Base-by-base conservation (phyloP, 2,797 vertebrate genomes). In the Alfaro cultratus region DNA sequence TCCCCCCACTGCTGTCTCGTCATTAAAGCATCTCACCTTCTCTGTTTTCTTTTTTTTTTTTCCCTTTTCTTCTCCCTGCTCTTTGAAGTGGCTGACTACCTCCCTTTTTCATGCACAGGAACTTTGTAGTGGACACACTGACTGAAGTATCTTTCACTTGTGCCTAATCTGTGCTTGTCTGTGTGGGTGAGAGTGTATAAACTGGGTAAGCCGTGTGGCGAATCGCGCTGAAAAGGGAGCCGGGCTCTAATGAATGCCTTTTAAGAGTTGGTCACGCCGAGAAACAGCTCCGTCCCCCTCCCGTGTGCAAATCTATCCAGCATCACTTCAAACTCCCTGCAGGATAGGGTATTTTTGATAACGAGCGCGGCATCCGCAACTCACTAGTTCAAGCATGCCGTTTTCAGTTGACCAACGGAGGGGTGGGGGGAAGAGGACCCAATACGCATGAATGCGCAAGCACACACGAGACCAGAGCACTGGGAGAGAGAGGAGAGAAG, bases 181-280 rank as follows among this genome's bases (percentile, higher is more conserved):
- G 39, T 83, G 39, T 83, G 88, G 81, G 86, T 85, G 90, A 81
- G 87, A 83, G 75, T 71, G 68, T 51, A 82, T 89, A 89, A 93
- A 80, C 86, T 75, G 73, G 80, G 53, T 95, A 95, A 97, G 95
- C 95, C 87, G 94, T 96, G 97, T 97, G 96, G 96, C 95, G 95
- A 98, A 98, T 97, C 93, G 95, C 85, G 91, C 87, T 96, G 96
- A 97, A 97, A 71, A 96, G 93, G 68, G 94, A 96, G 95, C 95
- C 93, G 95, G 86, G 89, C 95, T 96, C 94, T 97, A 97, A 98
- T 97, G 96, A 97, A 98, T 97, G 96, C 95, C 94, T 97, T 96
- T 96, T 96, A 96, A 96, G 94, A 95, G 91, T 95, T 94, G 95
- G 96, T 98, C 97, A 97, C 92, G 93, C 96, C 87, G 94, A 95